These are phyloP conservation scores for Hanleya hanleyi DNA, from an alignment of 2,888 invertebrate genomes.

Conservation along the genomic window DNA sequence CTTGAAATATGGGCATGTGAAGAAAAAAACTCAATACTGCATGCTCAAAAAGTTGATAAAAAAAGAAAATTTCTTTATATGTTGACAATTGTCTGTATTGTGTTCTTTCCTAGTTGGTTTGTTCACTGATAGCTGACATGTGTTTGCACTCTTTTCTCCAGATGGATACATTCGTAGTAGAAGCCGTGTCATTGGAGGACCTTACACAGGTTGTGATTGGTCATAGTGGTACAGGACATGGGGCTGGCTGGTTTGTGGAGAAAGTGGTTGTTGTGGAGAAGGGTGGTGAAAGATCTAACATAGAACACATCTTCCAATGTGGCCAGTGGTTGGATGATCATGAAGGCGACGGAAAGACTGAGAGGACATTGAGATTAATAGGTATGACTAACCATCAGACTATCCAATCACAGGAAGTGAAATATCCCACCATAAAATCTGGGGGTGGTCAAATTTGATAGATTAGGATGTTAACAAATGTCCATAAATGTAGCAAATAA, in stretches of 20 bases:
- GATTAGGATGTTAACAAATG: too few relatives aligned
- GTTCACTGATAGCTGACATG: too few relatives aligned
- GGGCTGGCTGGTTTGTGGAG: slow-evolving; percentile 65
- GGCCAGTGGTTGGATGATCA: slow-evolving; percentile 66
- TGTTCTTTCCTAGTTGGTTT: too few relatives aligned
- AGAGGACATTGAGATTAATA: slow-evolving; percentile 55
- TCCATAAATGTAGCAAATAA: too few relatives aligned
- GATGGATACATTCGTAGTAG: slow-evolving; percentile 57
- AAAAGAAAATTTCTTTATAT: too few relatives aligned
- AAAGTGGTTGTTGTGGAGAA: slow-evolving; percentile 56
- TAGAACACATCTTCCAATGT: slow-evolving; percentile 63
- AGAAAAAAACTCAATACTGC: too few relatives aligned
- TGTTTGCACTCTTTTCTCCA: slow-evolving; percentile 35
- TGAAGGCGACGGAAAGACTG: slow-evolving; percentile 63
- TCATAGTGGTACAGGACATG: slow-evolving; percentile 65
- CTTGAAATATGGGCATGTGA: too few relatives aligned
- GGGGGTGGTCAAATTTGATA: too few relatives aligned
- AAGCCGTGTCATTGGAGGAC: slow-evolving; percentile 61
- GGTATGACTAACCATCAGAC: slow-evolving; percentile 42
- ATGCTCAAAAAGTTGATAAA: too few relatives aligned
- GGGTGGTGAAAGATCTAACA: slow-evolving; percentile 35
- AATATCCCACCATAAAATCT: too few relatives aligned
- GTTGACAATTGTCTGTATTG: too few relatives aligned
- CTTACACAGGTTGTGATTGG: slow-evolving; percentile 56
- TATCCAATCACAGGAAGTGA: too few relatives aligned